Evolutionary conservation across 2,797 vertebrate genomes (phyloP).

Genomic region (Cebuella pygmaea): DNA sequence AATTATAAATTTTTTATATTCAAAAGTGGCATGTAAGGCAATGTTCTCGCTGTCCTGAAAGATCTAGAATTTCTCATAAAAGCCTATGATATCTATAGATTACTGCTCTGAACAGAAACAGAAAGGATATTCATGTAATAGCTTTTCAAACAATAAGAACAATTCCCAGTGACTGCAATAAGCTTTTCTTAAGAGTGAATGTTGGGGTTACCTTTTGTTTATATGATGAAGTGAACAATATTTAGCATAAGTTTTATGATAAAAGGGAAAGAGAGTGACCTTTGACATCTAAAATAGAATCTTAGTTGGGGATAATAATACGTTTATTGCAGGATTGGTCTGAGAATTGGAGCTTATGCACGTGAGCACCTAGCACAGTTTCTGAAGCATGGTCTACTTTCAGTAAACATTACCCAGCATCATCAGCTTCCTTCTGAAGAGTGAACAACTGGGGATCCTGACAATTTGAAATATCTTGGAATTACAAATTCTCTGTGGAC

Average conservation of each 20-base stretch:
- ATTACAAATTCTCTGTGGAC: slow-evolving; percentile 71
- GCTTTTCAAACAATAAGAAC: slow-evolving; percentile 30
- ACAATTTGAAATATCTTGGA: slow-evolving; percentile 24
- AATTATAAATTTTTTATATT: slow-evolving; percentile 54
- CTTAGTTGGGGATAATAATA: neutral
- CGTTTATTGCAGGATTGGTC: neutral
- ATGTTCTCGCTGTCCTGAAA: neutral
- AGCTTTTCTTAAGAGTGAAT: neutral
- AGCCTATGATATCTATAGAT: neutral
- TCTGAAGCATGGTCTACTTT: neutral
- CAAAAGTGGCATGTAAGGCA: neutral
- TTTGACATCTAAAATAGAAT: neutral
- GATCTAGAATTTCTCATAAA: neutral
- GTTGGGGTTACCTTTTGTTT: neutral
- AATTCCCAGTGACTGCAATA: neutral
- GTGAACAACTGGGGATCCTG: neutral
- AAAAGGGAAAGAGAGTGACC: neutral
- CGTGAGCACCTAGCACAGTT: neutral
- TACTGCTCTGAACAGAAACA: neutral
- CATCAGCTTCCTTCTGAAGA: slow-evolving; percentile 8
- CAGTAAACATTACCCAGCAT: neutral
- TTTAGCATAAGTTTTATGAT: neutral
- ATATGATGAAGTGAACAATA: neutral
- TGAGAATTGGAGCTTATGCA: neutral
- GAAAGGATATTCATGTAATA: neutral